Base-by-base conservation (phyloP, 2,797 vertebrate genomes). In the Psittacula derbiana region DNA sequence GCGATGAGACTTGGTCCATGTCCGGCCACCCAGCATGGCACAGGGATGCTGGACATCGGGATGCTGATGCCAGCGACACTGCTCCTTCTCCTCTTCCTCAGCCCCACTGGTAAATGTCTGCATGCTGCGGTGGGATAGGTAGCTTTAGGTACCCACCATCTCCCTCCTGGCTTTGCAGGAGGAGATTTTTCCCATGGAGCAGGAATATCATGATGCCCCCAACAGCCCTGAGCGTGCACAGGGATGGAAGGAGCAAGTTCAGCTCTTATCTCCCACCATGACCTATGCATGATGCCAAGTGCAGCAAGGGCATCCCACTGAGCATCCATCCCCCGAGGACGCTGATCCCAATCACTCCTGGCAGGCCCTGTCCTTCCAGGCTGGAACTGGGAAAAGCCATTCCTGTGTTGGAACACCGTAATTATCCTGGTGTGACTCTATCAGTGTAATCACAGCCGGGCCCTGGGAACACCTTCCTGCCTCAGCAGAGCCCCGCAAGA, bases 71-170 rank as follows among this genome's bases (percentile, higher is more conserved):
- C 97, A 67, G 96, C 97, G 24, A 93, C 87, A 1, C 80, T 99
- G 44, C 95, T 99, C 86, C 96, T 99, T 60, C 95, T 99, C 84
- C 95, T 99, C 87, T 93, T 98, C 62, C n/a, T 99, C 49, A 12
- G 69, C 69, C 96, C 97, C 5, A 57, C 93, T 1, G 98, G 98
- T 98, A 88, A 98, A 98, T 55, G 47, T 92, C 81, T 6, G 71
- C 16, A 31, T 31, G 31, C 10, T n/a, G 19, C 0, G 0, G 9
- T 0, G 19, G 73, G 86, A 49, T 10, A 33, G 12, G 7, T 2
- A 10, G 40, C 14, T 90, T 62, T 12, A 36, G n/a, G 12, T 47
- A 43, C 17, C 14, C 4, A 3, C 0, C 0, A 11, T 13, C 19
- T 46, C 24, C 33, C 23, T 80, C 30, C 30, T 4, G 12, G 33